Evolutionary conservation across 2,113 vertebrate genomes (phyloP).

Genomic region (Colius striatus): DNA sequence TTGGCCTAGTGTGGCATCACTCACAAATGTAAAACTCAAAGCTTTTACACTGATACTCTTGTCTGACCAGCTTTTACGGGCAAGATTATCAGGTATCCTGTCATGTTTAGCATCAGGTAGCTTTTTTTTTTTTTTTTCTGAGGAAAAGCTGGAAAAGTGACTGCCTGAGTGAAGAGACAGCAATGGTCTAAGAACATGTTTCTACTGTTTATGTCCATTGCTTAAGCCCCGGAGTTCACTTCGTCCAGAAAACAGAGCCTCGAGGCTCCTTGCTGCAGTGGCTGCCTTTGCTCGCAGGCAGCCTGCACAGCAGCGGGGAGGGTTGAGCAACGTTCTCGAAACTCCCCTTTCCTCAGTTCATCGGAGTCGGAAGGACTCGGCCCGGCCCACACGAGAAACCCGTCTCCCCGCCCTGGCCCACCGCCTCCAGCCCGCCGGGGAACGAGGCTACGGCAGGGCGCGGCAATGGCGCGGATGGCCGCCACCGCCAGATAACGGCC

Average conservation of each 20-base stretch:
- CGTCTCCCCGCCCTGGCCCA: fast-evolving
- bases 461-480: background rate
- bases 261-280: too few relatives aligned
- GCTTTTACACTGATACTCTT: background rate
- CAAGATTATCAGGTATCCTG: background rate
- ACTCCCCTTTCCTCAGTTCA: fast-evolving
- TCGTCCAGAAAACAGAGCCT: too few relatives aligned
- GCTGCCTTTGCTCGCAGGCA: too few relatives aligned
- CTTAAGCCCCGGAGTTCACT: background rate
- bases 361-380: background rate
- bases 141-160: background rate
- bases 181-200: fast-evolving
- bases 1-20: fast-evolving
- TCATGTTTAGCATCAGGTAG: background rate
- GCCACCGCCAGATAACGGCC: background rate
- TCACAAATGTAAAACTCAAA: background rate
- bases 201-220: fast-evolving
- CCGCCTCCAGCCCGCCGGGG: fast-evolving
- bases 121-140: too few relatives aligned
- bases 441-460: background rate
- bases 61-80: fast-evolving
- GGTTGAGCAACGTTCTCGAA: fast-evolving
- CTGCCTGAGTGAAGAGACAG: fast-evolving
- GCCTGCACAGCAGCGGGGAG: fast-evolving
- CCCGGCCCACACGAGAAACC: fast-evolving